Evolutionary conservation across 2,113 vertebrate species (phyloP).

Genomic region (Desmodus rotundus): DNA sequence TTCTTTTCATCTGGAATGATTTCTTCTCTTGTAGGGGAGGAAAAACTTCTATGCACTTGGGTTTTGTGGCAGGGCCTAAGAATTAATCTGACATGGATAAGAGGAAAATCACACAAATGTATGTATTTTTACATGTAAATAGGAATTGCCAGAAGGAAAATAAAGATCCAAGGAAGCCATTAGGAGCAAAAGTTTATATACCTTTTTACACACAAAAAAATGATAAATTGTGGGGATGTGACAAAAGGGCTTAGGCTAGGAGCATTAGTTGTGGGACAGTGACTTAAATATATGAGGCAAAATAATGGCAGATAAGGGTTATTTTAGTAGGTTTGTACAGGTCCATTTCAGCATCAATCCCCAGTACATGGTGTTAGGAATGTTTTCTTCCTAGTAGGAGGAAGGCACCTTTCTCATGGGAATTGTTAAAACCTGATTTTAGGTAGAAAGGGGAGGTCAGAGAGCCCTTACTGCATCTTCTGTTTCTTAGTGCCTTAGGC

Average conservation of each 20-base stretch:
- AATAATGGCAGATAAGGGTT: background rate
- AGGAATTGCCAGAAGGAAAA: background rate
- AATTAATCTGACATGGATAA: background rate
- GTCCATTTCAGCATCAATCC: background rate
- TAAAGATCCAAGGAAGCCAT: background rate
- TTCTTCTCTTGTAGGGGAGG: background rate
- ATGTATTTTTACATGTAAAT: background rate
- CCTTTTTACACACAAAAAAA: background rate
- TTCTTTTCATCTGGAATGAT: background rate
- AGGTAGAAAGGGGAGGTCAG: background rate
- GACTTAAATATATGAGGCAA: background rate
- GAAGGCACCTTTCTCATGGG: background rate
- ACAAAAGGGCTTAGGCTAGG: background rate
- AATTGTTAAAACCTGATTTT: background rate
- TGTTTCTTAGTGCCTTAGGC: background rate
- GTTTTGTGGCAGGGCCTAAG: background rate
- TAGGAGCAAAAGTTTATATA: background rate
- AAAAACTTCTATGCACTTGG: background rate
- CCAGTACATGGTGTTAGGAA: background rate
- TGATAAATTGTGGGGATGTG: background rate
- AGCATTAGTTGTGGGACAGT: background rate
- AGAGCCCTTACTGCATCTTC: background rate
- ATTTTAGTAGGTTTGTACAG: conserved; percentile 3
- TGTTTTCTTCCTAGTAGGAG: background rate
- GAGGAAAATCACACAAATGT: background rate